Base-by-base conservation (phyloP, 1,140 invertebrate species). In the Heliothis subflexa region DNA sequence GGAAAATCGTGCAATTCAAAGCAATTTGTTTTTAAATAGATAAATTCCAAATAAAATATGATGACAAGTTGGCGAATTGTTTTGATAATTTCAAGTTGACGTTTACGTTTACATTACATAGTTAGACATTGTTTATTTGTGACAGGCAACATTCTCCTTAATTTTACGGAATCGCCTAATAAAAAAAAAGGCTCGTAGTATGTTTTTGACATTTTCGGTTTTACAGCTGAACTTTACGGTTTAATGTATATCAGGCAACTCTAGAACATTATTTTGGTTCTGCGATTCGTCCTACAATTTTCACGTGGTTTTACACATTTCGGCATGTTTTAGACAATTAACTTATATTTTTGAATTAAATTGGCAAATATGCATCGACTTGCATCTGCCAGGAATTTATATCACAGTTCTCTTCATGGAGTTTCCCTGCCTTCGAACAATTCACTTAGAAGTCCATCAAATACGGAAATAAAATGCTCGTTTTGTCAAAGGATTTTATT, bases 221-320 rank as follows among this genome's bases (percentile, higher is more conserved):
- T 50, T 45, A 61, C 45, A 61, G 14, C 18, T 14, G 12, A 28
- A 54, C 9, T 14, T 4, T 50, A 54, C n/a, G n/a, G 57, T 47
- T 13, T 21, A 47, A 13, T 40, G 54, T 9, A 50, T 25, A 62
- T 40, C 57, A 11, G 33, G 33, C 33, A 40, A 7, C 33, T 40
- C 73, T 76, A 45, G 18, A 21, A 54, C 12, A 66, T 78, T 81
- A 78, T 81, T 81, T 79, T 82, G 78, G 64, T 82, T 80, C 55
- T 74, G 55, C 75, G 64, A 40, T 50, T 62, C 66, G 55, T 72
- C 50, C 71, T 79, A 66, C 9, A 74, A 54, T 82, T 87, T 93
- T 94, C 92, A 94, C 92, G 92, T 94, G 92, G 88, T 93, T 92
- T 88, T 78, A 64, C 18, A 52, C 12, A 64, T 87, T 85, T 85